Evolutionary conservation across 2,113 vertebrate species (phyloP).

Genomic region (Galeopterus variegatus): DNA sequence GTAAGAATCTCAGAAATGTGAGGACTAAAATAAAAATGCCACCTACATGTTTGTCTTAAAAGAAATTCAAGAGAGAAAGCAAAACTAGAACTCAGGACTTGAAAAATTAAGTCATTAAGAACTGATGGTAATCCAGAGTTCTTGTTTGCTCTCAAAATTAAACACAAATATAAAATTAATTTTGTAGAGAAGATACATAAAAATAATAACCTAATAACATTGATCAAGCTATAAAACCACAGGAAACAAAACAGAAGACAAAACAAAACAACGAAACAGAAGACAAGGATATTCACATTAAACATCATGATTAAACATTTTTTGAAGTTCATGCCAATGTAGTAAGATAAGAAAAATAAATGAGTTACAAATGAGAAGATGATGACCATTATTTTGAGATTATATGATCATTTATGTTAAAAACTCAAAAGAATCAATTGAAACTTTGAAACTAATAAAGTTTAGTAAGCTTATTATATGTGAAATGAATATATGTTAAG

Average conservation of each 20-base stretch:
- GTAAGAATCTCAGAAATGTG: neutral
- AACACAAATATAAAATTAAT: neutral
- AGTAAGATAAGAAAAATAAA: constrained; percentile 39
- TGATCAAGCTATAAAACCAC: neutral
- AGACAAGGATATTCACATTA: neutral
- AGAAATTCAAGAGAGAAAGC: neutral
- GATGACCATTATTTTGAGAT: neutral
- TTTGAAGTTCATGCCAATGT: neutral
- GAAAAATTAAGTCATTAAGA: neutral
- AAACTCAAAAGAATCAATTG: neutral
- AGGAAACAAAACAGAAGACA: neutral
- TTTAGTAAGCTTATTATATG: neutral
- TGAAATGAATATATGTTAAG: neutral
- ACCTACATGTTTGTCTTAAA: neutral
- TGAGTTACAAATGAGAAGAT: neutral
- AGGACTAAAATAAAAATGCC: neutral
- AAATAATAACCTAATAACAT: constrained; percentile 20
- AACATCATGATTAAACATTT: neutral
- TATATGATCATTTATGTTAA: neutral
- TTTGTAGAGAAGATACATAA: neutral
- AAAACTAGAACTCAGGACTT: neutral
- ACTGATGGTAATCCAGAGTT: neutral
- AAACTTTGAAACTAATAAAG: constrained; percentile 15
- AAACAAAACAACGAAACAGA: neutral
- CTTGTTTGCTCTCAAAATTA: neutral